Evolutionary conservation across 2,797 vertebrate genomes (phyloP), one percentile per base, ranked within the genome.

Genomic region (Acanthiza pusilla): DNA sequence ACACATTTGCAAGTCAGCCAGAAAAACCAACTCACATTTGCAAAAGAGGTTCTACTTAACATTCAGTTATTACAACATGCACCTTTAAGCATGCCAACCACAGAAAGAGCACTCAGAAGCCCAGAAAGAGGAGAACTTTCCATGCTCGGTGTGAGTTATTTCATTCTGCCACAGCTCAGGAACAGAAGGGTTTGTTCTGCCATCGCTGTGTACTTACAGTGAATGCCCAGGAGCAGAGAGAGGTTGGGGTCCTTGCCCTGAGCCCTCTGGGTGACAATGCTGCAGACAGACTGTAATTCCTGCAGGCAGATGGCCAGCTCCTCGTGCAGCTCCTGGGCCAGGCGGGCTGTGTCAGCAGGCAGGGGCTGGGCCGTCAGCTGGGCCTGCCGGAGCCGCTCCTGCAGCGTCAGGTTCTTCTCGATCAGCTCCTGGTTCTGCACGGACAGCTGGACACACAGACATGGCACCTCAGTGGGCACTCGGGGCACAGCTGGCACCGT

Each of bases 231-330:
- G 91, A 99, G 98, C 97, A 99, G 97, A 29, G 99, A 99, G 77
- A 99, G 98, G 97, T 99, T 99, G 93, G 99, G 99, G 96, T 99
- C 98, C 36, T 98, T 98, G 61, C 99, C 99, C 96, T 99, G 99
- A 18, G 99, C 98, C 76, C 99, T 98, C 95, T 99, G 99, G 51
- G 98, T 99, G 95, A 99, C 98, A 19, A 99, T 98, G 96, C 98
- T 99, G 97, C 98, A 99, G 93, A 99, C 98, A 48, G 99, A 99
- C 93, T 98, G 98, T 54, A 99, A 93, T 89, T 99, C 99, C 63
- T 98, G 98, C 89, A 99, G 98, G 79, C 99, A 99, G 74, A 97
- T 98, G 25, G 98, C 98, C 88, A 99, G 98, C 96, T 99, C 99
- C 5, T 91, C 47, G 11, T 99, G 98, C 23, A 99, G 95, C 62